Conservation (phyloP, 1,140 invertebrate genomes). For the Sinella curviseta region DNA sequence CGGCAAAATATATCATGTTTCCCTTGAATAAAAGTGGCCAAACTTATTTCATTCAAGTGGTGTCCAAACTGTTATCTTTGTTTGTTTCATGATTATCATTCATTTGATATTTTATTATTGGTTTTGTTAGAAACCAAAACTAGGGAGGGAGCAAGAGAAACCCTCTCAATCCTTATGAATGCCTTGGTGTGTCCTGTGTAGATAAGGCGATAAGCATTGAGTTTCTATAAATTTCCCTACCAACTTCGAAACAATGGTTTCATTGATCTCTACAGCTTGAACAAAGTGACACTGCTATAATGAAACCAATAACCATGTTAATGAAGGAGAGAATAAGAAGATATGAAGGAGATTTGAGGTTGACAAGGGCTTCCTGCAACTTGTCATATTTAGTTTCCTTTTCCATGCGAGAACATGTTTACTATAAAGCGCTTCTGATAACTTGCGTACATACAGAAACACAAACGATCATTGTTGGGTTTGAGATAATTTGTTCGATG, state of each 20-base stretch:
- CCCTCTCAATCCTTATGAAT: background rate
- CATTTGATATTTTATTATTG: too few relatives aligned
- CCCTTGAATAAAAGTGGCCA: too few relatives aligned
- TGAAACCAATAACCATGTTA: background rate
- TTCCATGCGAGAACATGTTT: too few relatives aligned
- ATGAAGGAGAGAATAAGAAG: slow-evolving; percentile 2
- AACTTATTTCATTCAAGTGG: too few relatives aligned
- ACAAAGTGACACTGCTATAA: background rate
- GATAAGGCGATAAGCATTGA: background rate
- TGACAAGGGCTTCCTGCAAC: slow-evolving; percentile 20
- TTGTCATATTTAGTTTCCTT: slow-evolving; percentile 1
- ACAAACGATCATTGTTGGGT: background rate
- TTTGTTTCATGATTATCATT: too few relatives aligned
- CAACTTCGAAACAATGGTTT: background rate
- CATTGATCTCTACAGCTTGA: background rate
- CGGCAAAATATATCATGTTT: too few relatives aligned
- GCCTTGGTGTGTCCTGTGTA: background rate
- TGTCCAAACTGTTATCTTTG: too few relatives aligned
- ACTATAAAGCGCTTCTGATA: too few relatives aligned
- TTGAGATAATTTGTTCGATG: background rate
- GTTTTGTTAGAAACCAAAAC: too few relatives aligned
- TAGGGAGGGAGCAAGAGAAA: background rate
- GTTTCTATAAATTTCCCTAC: background rate
- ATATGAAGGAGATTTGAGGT: slow-evolving; percentile 20
- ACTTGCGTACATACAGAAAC: too few relatives aligned